Evolutionary conservation across 2,113 vertebrate genomes (phyloP), one percentile per base, ranked within the genome.

Genomic region (Siniperca chuatsi): DNA sequence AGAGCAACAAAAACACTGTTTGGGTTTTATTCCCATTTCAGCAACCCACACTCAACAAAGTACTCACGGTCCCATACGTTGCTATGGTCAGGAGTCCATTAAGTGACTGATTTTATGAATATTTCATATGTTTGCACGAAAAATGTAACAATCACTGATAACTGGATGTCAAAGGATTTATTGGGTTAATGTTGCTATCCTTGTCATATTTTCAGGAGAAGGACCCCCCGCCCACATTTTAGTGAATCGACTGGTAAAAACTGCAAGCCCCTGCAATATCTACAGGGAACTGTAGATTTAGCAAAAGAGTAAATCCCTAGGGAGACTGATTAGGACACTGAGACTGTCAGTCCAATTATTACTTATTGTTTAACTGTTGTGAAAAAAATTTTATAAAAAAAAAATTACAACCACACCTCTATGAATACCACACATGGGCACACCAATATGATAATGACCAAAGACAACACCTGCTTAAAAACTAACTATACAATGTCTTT

Each of bases 151-250:
- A 76, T 74, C 75, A 83, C 42, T 83, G 75, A 85, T 87, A 90
- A 88, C 83, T 92, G 81, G 87, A 84, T 42, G 75, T 80, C 83
- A 84, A 78, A 77, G 50, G 80, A 89, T 87, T 90, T 86, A 85
- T 71, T 85, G 90, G 87, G 67, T 90, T 90, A 92, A 73, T 60
- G 66, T 52, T 74, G 16, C 23, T 57, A 54, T 83, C 83, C 79
- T 81, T 89, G 87, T 90, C 84, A 90, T 86, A 79, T 85, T 80
- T 77, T 81, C 61, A 65, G 21, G 48, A 64, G 65, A 6, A 64
- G 57, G 77, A 48, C 82, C 68, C 75, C 35, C 35, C 35, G 4
- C 35, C 29, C 21, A 50, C 52, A 69, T 75, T 79, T 71, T 40
- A 46, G 72, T 70, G 55, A 55, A 35, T 58, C 69, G 52, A 76